Conservation (phyloP, 2,113 vertebrate species). For the Camelus bactrianus region DNA sequence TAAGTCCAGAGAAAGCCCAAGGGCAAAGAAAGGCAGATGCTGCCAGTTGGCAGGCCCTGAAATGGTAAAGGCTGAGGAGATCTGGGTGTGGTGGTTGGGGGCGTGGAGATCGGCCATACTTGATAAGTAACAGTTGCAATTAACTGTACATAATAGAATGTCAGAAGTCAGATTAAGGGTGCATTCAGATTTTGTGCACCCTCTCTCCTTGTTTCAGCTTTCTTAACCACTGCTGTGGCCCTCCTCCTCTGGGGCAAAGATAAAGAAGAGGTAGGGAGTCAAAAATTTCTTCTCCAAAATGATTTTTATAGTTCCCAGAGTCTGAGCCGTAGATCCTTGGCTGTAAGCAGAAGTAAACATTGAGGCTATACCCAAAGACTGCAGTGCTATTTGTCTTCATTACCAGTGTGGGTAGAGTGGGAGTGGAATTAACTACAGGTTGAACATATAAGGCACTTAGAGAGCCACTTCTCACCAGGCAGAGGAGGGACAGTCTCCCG, state of each 20-base stretch:
- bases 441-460: constrained; percentile 21
- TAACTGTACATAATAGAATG: background rate
- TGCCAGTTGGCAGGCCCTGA: background rate
- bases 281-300: constrained; percentile 7
- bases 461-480: constrained; percentile 10
- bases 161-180: background rate
- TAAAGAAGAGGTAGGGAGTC: background rate
- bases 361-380: constrained; percentile 15
- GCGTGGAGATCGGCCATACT: background rate
- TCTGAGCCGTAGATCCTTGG: background rate
- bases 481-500: background rate
- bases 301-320: constrained; percentile 30
- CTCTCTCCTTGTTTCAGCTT: background rate
- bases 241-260: background rate
- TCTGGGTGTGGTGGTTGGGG: background rate
- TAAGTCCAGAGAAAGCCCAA: constrained; percentile 3
- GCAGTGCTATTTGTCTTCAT: constrained; percentile 61
- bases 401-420: background rate
- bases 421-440: constrained; percentile 40
- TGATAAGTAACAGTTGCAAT: background rate
- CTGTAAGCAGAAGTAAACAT: constrained; percentile 52
- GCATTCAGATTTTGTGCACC: background rate
- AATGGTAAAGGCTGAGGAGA: background rate
- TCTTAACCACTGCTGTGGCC: background rate
- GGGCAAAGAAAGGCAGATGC: background rate